Base-by-base conservation (phyloP, 2,113 vertebrate species). In the Calonectris borealis region DNA sequence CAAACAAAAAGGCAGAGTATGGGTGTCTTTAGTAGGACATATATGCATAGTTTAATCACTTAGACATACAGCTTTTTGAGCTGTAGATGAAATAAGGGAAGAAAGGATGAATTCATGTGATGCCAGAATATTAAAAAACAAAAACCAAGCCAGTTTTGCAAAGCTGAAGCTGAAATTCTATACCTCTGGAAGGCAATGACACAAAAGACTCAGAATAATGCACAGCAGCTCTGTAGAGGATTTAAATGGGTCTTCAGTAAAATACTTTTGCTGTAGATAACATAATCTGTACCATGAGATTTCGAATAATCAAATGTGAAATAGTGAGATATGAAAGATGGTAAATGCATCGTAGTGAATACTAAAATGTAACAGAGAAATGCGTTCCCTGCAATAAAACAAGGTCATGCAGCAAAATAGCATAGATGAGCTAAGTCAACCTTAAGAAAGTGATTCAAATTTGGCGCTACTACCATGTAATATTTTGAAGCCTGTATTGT, bases 221-320 rank as follows among this genome's bases (percentile, higher is more conserved):
- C 31, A 69, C n/a, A 66, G 36, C n/a, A 94, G 25, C 25, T 55
- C 61, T 76, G 13, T 13, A 93, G 55, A 88, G 88, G 8, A 83
- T 24, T 61, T 65, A 87, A 94, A 93, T 61, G 13, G 2, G 24
- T 76, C 27, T 72, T 78, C 44, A 92, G 36, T 71, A 75, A 93
- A 86, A 78, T 16, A 48, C 3, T 92, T 87, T 9, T 69, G 3
- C 17, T 89, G 49, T 46, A 91, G 77, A 78, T 75, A 20, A 68
- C 16, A 52, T 36, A 51, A 54, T 75, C 27, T 52, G 3, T 82
- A 18, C n/a, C 21, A 40, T 24, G 44, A 93, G 29, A 82, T 79
- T 89, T 79, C 91, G 77, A 87, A 93, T 46, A 91, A 81, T 31
- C 21, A 94, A 89, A 89, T 49, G 19, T 66, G 69, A 93, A 90